phyloP scores from a whole-genome alignment of 2,888 invertebrate species.

The Metacarcinus magister region DNA sequence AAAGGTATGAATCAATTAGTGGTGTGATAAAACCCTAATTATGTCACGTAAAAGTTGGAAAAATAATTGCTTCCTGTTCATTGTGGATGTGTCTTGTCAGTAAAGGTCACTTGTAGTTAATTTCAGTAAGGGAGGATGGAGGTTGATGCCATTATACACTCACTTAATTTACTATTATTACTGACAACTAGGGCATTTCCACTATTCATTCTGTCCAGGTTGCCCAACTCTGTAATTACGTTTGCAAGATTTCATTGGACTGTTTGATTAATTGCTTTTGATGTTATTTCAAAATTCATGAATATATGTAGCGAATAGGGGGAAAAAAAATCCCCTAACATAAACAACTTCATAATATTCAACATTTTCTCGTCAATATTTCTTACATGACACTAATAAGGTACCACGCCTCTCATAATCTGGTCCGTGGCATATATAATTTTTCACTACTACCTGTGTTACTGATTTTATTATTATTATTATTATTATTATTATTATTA shows the following conservation, averaged over 20 bases:
- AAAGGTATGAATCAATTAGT: neutral
- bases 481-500: no score
- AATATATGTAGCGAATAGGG: neutral
- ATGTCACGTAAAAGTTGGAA: neutral
- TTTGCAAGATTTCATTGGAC: neutral
- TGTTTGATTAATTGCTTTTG: neutral
- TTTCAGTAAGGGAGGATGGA: neutral
- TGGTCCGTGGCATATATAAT: no score
- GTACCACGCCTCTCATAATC: no score
- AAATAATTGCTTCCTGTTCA: neutral
- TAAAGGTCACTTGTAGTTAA: neutral
- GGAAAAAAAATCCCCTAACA: no score
- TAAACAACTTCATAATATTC: no score
- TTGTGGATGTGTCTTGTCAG: neutral
- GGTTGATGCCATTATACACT: neutral
- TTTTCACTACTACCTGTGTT: no score
- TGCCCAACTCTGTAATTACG: neutral
- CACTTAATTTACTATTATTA: neutral
- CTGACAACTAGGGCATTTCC: neutral
- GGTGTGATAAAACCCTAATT: neutral
- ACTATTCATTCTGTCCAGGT: neutral
- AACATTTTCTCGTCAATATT: no score
- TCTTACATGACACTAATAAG: no score
- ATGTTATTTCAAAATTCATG: neutral
- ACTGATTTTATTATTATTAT: no score